These are phyloP conservation scores for Seison nebaliae DNA, from an alignment of 1,140 invertebrate species.

Conservation along the genomic window DNA sequence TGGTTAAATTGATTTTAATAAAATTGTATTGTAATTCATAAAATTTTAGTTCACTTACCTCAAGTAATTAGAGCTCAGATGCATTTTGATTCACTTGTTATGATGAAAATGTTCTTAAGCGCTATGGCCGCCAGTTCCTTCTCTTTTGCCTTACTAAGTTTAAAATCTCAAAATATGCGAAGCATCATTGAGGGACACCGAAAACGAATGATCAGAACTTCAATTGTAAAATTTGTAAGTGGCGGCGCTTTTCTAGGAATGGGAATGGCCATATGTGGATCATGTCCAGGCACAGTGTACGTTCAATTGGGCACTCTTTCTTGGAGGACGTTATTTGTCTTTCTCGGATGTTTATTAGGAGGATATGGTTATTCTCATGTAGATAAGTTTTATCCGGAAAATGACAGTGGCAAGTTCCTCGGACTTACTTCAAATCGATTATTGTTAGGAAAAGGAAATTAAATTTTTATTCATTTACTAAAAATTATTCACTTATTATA, in stretches of 20 bases:
- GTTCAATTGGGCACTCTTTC: slow-evolving; percentile 5
- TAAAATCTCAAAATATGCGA: slow-evolving; percentile 2
- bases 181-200: slow-evolving; percentile 4
- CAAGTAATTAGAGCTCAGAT: slow-evolving; percentile 7
- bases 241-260: slow-evolving; percentile 6
- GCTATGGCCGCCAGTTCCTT: neutral
- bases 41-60: slow-evolving; percentile 7
- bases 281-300: slow-evolving; percentile 7
- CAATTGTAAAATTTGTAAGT: neutral
- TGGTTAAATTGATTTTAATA: no score
- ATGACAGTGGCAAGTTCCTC: no score
- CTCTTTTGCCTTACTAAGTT: neutral
- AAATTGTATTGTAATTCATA: slow-evolving; percentile 4
- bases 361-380: neutral
- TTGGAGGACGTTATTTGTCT: slow-evolving; percentile 1
- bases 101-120: slow-evolving; percentile 11
- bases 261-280: slow-evolving; percentile 3
- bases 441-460: no score
- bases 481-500: no score
- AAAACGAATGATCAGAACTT: neutral
- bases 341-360: slow-evolving; percentile 1
- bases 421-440: no score
- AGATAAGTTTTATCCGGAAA: no score
- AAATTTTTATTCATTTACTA: no score
- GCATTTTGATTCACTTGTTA: slow-evolving; percentile 6